A percentile compares a stretch with the other conserved stretches of the same genome.
Evolutionary conservation across 2,113 vertebrate species (phyloP).

Genomic region (Pachyramphus minor): DNA sequence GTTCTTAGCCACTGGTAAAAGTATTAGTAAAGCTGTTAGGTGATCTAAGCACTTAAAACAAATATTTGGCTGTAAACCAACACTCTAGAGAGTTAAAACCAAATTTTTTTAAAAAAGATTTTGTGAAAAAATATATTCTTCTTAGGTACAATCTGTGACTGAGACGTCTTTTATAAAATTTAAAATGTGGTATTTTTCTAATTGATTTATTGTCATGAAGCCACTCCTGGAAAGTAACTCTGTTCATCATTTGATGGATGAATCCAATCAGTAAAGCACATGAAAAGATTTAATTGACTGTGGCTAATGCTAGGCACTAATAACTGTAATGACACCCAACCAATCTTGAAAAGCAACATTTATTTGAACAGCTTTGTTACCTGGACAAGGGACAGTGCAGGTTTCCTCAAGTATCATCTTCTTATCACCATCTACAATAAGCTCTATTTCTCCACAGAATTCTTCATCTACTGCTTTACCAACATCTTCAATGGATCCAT

Average conservation of each 20-base stretch:
- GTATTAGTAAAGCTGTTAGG: not conserved
- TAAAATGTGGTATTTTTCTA: not conserved
- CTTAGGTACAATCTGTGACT: not conserved
- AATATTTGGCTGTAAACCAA: not conserved
- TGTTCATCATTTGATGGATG: not conserved
- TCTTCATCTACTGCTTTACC: slow-evolving; percentile 89
- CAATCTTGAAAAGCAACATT: not conserved
- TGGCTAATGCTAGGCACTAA: not conserved
- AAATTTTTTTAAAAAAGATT: not conserved
- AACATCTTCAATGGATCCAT: slow-evolving; percentile 78
- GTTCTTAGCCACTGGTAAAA: not conserved
- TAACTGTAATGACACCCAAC: not conserved
- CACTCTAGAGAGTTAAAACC: not conserved
- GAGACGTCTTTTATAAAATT: not conserved
- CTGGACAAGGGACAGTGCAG: slow-evolving; percentile 93
- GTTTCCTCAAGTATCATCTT: slow-evolving; percentile 82
- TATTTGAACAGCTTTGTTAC: slow-evolving; percentile 67
- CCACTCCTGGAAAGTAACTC: not conserved
- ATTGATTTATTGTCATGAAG: not conserved
- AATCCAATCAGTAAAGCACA: not conserved
- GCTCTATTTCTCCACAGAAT: slow-evolving; percentile 84
- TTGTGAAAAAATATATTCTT: not conserved
- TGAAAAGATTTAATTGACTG: not conserved
- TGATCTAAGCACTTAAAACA: not conserved
- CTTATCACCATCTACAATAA: slow-evolving; percentile 78